Conservation (phyloP, 64 coral and sea anemone species). For the Exaiptasia diaphana region DNA sequence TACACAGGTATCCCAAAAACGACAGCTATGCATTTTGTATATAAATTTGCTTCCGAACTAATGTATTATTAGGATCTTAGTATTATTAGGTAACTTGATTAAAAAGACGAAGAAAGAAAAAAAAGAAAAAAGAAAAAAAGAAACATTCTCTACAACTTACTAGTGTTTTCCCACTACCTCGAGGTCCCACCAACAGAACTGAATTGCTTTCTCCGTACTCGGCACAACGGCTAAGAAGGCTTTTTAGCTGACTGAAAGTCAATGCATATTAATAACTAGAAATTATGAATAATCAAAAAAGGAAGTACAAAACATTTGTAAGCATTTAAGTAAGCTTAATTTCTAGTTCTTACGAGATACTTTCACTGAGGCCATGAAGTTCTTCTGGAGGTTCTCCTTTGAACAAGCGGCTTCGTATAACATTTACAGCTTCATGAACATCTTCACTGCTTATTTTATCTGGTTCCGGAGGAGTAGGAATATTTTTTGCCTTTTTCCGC, state of each 20-base stretch:
- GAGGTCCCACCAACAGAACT: slow-evolving; percentile 82
- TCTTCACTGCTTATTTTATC: background rate
- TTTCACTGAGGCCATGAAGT: slow-evolving; percentile 57
- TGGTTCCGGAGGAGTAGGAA: too few species aligned
- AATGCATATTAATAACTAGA: background rate
- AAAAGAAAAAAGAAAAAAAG: too few species aligned
- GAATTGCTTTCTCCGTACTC: slow-evolving; percentile 95
- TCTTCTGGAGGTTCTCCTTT: slow-evolving; percentile 34
- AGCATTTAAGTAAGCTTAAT: background rate
- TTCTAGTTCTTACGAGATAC: background rate
- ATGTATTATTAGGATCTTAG: too few species aligned
- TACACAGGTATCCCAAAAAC: too few species aligned
- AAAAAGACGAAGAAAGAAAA: too few species aligned
- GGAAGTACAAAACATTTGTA: background rate
- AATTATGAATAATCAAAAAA: background rate
- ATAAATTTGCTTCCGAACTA: too few species aligned
- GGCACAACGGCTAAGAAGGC: slow-evolving; percentile 78
- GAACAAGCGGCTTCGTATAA: slow-evolving; percentile 71
- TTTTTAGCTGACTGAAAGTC: slow-evolving; percentile 56
- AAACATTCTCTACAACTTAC: too few species aligned
- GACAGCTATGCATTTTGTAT: too few species aligned
- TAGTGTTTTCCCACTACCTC: slow-evolving; percentile 93
- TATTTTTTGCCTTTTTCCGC: too few species aligned
- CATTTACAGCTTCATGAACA: slow-evolving; percentile 34
- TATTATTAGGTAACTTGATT: too few species aligned